These are phyloP conservation scores for Thalassarche chlororhynchos DNA, from an alignment of 2,113 vertebrate genomes.

Conservation along the genomic window DNA sequence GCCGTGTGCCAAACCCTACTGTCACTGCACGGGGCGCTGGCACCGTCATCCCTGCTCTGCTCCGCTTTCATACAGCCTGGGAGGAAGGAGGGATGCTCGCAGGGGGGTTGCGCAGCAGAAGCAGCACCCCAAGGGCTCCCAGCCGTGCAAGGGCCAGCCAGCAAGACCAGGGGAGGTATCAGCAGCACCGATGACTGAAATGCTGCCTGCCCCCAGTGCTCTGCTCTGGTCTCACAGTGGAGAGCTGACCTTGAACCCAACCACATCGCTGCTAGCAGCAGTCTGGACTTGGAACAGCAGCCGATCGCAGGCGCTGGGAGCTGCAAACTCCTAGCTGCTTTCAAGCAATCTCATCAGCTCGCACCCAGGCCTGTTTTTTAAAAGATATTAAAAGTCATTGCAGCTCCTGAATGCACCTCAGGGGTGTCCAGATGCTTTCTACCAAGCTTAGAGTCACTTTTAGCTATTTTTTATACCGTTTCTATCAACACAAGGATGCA, in stretches of 20 bases:
- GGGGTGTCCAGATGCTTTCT: neutral
- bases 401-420: neutral
- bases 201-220: neutral
- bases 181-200: neutral
- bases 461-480: neutral
- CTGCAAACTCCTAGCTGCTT: neutral
- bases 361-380: neutral
- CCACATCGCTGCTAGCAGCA: neutral
- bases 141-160: neutral
- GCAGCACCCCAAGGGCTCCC: neutral
- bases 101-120: neutral
- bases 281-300: neutral
- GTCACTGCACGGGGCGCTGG: rapidly evolving
- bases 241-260: neutral
- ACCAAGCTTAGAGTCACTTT: neutral
- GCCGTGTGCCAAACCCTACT: neutral
- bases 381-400: neutral
- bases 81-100: neutral
- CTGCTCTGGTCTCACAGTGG: neutral
- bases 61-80: rapidly evolving
- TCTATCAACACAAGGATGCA: neutral
- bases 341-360: neutral
- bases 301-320: rapidly evolving
- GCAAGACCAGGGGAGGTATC: rapidly evolving
- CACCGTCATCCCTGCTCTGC: neutral